Conservation (phyloP, 64 coral and sea anemone genomes). For the Cladopsammia gracilis region DNA sequence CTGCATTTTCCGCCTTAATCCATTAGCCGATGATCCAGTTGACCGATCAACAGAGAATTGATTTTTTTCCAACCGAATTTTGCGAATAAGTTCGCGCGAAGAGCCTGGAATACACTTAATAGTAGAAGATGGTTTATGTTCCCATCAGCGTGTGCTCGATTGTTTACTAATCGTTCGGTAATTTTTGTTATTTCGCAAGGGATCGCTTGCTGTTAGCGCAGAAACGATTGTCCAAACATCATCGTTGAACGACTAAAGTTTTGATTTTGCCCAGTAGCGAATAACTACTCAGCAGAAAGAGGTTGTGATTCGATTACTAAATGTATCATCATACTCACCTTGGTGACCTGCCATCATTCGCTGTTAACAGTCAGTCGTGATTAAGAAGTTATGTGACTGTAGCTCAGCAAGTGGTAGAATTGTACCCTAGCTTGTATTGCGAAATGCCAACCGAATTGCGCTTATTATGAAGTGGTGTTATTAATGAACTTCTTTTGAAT, state of each 20-base stretch:
- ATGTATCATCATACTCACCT: not conserved
- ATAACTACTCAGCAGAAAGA: not conserved
- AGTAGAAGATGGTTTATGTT: not conserved
- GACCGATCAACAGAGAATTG: no score
- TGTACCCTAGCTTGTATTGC: not conserved
- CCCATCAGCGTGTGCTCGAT: not conserved
- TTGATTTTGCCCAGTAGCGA: not conserved
- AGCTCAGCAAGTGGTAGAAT: not conserved
- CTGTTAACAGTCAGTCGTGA: not conserved
- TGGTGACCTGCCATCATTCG: conserved; percentile 1
- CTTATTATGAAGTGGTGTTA: not conserved
- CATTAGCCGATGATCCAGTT: no score
- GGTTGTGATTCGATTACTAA: not conserved
- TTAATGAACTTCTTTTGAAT: not conserved
- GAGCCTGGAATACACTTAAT: not conserved
- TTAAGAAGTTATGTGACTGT: not conserved
- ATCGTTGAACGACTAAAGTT: not conserved
- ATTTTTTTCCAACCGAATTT: no score
- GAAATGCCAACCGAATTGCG: not conserved
- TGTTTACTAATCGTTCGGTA: not conserved
- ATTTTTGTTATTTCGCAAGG: not conserved
- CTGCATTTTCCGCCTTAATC: no score
- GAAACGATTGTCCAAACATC: not conserved
- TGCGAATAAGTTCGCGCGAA: no score
- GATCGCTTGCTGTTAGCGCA: not conserved